Evolutionary conservation across 2,888 invertebrate species (phyloP), one percentile per base, ranked within the genome.

Genomic region (Platycheirus rosarum): DNA sequence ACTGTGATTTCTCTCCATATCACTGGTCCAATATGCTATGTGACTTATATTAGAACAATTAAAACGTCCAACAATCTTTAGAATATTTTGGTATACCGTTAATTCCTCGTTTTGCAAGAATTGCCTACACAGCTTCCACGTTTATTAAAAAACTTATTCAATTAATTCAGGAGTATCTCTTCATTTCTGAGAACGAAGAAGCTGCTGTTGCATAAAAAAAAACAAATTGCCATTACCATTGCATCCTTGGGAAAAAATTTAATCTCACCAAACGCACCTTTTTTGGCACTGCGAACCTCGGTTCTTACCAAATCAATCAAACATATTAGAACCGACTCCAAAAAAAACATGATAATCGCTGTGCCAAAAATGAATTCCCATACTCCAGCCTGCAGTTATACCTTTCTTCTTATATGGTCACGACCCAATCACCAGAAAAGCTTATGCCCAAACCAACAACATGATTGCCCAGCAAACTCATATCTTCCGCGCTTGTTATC

Each of bases 401-500:
- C 29, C 42, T n/a, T n/a, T n/a, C n/a, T n/a, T n/a, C 23, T 6
- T 26, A 40, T 23, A 57, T 77, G 82, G 73, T 82, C 77, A 77
- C 66, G 82, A 77, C 82, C 82, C 77, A 77, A 82, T 77, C 82
- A 82, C 62, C 62, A 73, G 68, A 65, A 70, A 76, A 57, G 23
- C 5, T 51, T 76, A 75, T 60, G 73, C 14, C 55, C 55, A 53
- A 55, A 68, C 44, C 49, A 55, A 80, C 82, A 76, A 68, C 70
- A 62, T 66, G 75, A 65, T 74, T 74, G 55, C 60, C 69, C 11
- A 57, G 40, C 23, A 51, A 51, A 65, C 60, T 49, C 80, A 68
- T 63, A 57, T 77, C 82, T 82, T 82, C 82, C 82, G 82, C 76
- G 69, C 77, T 71, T 82, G 71, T 82, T 82, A 77, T 82, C 82